Evolutionary conservation across 2,113 vertebrate species (phyloP).

Genomic region (Junco hyemalis): DNA sequence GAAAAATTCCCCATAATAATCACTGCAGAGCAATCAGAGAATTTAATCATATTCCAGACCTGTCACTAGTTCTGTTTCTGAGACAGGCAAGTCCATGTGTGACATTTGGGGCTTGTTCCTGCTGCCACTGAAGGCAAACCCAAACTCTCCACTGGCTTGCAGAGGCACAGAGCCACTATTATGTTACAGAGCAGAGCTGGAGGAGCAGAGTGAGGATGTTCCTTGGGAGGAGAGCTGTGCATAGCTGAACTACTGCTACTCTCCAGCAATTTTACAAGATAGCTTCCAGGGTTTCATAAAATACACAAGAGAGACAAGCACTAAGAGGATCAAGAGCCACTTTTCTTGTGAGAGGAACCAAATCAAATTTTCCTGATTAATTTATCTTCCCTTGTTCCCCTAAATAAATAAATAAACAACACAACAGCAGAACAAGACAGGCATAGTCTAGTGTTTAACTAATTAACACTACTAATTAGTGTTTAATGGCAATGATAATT

Average conservation of each 20-base stretch:
- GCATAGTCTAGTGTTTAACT: conserved; percentile 40
- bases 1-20: not conserved
- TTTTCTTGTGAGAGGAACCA: not conserved
- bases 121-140: not conserved
- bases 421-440: not conserved
- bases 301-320: not conserved
- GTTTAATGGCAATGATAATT: conserved; percentile 56
- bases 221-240: not conserved
- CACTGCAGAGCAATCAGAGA: not conserved
- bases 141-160: not conserved
- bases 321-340: not conserved
- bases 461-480: conserved; percentile 62
- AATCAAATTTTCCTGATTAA: conserved; percentile 17
- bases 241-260: not conserved
- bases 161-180: not conserved
- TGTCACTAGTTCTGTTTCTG: not conserved
- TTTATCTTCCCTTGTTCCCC: not conserved
- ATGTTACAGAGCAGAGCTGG: not conserved
- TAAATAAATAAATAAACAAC: conserved; percentile 41
- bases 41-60: not conserved
- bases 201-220: not conserved
- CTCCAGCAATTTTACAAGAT: not conserved
- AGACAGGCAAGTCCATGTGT: not conserved
- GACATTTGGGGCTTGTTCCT: not conserved
- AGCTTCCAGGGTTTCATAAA: not conserved